Conservation (phyloP, 2,888 invertebrate species). For the Idaea biselata region DNA sequence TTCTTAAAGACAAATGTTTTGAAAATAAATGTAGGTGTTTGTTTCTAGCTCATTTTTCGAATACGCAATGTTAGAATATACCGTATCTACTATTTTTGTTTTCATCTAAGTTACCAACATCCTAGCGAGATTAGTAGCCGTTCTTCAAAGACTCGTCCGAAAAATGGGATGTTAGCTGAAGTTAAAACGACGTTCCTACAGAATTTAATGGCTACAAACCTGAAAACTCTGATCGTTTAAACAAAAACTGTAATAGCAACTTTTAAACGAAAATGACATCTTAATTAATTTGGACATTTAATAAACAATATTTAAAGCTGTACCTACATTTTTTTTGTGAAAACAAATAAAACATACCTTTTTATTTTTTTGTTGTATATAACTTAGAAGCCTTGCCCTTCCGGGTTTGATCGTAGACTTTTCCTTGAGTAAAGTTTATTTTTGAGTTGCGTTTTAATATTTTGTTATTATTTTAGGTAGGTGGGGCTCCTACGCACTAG, state of each 20-base stretch:
- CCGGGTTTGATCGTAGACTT: not conserved
- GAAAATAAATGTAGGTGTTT: too few relatives aligned
- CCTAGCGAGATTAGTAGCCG: not conserved
- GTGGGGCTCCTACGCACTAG: not conserved
- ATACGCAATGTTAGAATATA: too few relatives aligned
- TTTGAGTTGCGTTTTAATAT: not conserved
- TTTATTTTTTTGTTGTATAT: not conserved
- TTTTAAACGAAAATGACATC: conserved; percentile 18
- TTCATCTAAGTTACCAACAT: conserved; percentile 1
- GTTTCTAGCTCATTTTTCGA: too few relatives aligned
- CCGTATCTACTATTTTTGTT: too few relatives aligned
- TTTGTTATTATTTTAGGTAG: not conserved
- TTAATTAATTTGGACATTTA: conserved; percentile 22
- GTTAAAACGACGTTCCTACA: conserved; percentile 11
- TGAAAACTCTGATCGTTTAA: conserved; percentile 20
- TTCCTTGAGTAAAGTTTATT: not conserved
- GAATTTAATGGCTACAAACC: conserved; percentile 14
- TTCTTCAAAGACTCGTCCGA: conserved; percentile 11
- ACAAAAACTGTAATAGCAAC: conserved; percentile 22
- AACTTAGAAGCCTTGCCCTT: not conserved
- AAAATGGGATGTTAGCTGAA: conserved; percentile 16
- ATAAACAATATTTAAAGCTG: conserved; percentile 19
- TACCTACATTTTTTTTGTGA: conserved; percentile 2
- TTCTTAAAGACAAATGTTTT: too few relatives aligned
- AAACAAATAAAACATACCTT: not conserved